Percentiles rank a stretch among this genome's conserved stretches.
Conservation (phyloP, 2,797 vertebrate species). For the Aldrovandia affinis region DNA sequence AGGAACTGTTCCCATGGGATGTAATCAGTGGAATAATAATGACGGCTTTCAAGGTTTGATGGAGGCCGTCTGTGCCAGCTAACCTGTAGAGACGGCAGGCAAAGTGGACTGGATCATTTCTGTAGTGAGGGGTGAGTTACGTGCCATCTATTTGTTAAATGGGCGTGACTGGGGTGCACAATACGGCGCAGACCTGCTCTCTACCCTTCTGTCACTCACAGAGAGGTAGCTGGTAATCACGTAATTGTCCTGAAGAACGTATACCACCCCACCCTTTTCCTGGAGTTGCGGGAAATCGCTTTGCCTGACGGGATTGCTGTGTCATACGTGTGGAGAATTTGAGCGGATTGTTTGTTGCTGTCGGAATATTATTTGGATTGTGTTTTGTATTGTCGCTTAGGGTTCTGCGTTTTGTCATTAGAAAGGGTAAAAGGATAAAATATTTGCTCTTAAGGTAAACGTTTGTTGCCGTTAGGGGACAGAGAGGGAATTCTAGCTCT, state of each 20-base stretch:
- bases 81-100: background rate
- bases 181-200: background rate
- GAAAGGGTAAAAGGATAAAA: no score
- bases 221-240: background rate
- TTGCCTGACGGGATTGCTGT: no score
- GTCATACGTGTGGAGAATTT: no score
- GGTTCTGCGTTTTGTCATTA: no score
- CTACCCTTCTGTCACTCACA: background rate
- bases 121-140: background rate
- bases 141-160: background rate
- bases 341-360: no score
- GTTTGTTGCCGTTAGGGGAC: no score
- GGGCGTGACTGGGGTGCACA: background rate
- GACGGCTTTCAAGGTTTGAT: background rate
- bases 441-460: no score
- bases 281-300: no score
- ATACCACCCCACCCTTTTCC: background rate
- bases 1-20: constrained; percentile 7
- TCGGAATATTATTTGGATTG: no score
- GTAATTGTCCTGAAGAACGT: background rate
- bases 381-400: no score
- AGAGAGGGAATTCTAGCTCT: no score
- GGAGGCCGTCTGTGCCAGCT: background rate
- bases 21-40: constrained; percentile 3
- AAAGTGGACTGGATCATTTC: background rate